Evolutionary conservation across 2,888 invertebrate species (phyloP).

Genomic region (Synergus laeviventris): DNA sequence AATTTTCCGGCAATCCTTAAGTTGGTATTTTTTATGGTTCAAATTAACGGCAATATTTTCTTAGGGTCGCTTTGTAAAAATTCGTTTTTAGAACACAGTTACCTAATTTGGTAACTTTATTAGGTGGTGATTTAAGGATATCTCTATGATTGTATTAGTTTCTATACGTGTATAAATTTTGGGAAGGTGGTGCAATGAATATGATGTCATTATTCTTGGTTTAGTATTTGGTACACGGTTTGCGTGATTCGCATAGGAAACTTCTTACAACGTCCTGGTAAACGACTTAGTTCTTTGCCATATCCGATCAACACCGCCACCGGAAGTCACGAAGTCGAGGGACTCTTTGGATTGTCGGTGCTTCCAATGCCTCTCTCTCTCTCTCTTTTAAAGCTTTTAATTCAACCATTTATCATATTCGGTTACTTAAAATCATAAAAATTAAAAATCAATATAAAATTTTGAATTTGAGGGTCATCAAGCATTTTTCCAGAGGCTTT

Average conservation of each 20-base stretch:
- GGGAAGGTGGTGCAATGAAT: conserved; percentile 51
- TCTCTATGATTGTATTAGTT: neutral
- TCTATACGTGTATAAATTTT: conserved; percentile 41
- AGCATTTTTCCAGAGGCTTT: neutral
- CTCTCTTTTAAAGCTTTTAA: neutral
- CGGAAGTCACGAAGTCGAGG: conserved; percentile 66
- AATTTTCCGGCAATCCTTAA: neutral
- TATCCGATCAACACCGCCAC: conserved; percentile 66
- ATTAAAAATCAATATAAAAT: neutral
- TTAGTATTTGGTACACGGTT: conserved; percentile 70
- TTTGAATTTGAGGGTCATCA: neutral
- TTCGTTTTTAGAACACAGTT: neutral
- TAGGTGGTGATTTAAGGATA: neutral
- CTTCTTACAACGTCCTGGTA: conserved; percentile 46
- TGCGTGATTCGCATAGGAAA: conserved; percentile 69
- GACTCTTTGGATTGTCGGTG: conserved; percentile 37
- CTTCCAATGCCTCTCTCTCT: conserved; percentile 19
- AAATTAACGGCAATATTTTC: neutral
- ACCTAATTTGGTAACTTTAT: neutral
- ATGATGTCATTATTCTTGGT: conserved; percentile 64
- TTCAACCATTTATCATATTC: neutral
- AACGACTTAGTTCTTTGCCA: conserved; percentile 66
- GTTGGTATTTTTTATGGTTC: neutral
- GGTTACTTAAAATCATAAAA: neutral
- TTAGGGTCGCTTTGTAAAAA: neutral